Evolutionary conservation across 2,113 vertebrate species (phyloP).

Genomic region (zebrafish (Danio rerio)): GRCz12tu NC_133200.1:25900001-25900500

Average conservation of each 20-base stretch:
- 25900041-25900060: conserved; percentile 20
- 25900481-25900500: conserved; percentile 46
- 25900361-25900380: conserved; percentile 45
- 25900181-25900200: conserved; percentile 9
- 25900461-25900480: conserved; percentile 51
- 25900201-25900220: not conserved
- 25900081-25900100: not conserved
- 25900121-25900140: not conserved
- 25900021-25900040: not conserved
- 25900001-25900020: not conserved
- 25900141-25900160: not conserved
- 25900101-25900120: too few species aligned
- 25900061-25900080: conserved; percentile 21
- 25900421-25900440: conserved; percentile 22
- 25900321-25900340: conserved; percentile 8
- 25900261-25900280: not conserved
- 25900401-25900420: conserved; percentile 22
- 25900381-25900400: conserved; percentile 12
- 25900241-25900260: conserved; percentile 3
- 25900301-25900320: conserved; percentile 15
- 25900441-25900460: conserved; percentile 68
- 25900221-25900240: not conserved
- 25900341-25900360: conserved; percentile 12
- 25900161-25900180: conserved; percentile 26
- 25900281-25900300: conserved; percentile 4